Evolutionary conservation across 1,140 invertebrate genomes (phyloP), one percentile per base, ranked within the genome.

Genomic region (Drosophila pachea): DNA sequence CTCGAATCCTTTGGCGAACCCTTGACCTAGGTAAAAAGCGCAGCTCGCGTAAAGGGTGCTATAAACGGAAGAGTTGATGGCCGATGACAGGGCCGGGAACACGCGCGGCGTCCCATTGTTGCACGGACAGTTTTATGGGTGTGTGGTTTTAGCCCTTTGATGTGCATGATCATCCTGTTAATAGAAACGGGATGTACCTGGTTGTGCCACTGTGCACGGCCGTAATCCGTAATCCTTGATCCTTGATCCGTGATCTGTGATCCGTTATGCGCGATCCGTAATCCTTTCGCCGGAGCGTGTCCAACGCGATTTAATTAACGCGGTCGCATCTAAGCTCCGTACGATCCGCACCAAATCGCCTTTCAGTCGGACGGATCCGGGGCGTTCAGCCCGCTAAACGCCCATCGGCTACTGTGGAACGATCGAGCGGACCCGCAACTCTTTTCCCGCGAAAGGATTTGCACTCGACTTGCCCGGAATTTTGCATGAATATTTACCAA

Each of bases 131-230:
- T 88, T 88, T 88, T 83, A 88, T 88, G 87, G 87, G 87, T 86
- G 87, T 88, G 83, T 86, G 87, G 87, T 88, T 88, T 88, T 86
- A 87, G 87, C 87, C 87, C 87, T 88, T 88, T 88, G 83, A 88
- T 88, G 87, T 78, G 72, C 84, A 78, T 86, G 87, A 88, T 88
- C 86, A 88, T 88, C 86, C 86, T 86, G 78, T 77, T 88, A 88
- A 88, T 88, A 88, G 82, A 88, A 79, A 61, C 62, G 59, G 36
- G 11, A 5, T 35, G 36, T 76, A 71, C 71, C 63, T 76, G 68
- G 38, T 3, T 7, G 5, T 16, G 36, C 40, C 52, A 56, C 32
- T 53, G 38, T 66, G 33, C 14, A 43, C 67, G 22, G 22, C 22
- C 22, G 22, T 22, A 22, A 22, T 22, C 22, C 22, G 1, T 22